Evolutionary conservation across 2,797 vertebrate species (phyloP).

Genomic region (Eupleurogrammus muticus): DNA sequence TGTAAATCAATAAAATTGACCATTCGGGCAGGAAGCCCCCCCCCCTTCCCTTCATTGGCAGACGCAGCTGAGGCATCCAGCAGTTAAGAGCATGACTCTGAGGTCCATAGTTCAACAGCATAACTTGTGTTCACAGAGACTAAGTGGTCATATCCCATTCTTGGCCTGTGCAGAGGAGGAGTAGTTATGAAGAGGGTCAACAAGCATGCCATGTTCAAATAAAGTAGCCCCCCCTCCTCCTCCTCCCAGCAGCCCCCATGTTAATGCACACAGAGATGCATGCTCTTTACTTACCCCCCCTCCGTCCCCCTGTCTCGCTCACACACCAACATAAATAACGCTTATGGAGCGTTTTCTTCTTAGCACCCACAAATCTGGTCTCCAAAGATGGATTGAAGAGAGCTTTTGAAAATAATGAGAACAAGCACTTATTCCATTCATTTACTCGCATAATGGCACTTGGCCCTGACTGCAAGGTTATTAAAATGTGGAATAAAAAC

Average conservation of each 20-base stretch:
- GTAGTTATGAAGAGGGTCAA: constrained; percentile 72
- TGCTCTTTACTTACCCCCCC: constrained; percentile 35
- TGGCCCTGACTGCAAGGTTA: constrained; percentile 44
- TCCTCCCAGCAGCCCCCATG: constrained; percentile 18
- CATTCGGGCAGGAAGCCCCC: constrained; percentile 38
- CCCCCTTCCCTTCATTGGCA: constrained; percentile 35
- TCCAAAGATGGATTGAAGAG: constrained; percentile 45
- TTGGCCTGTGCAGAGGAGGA: constrained; percentile 62
- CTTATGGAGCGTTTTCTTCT: constrained; percentile 25
- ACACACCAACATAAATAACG: not conserved
- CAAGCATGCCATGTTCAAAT: constrained; percentile 71
- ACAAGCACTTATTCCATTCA: constrained; percentile 53
- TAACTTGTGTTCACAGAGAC: constrained; percentile 77
- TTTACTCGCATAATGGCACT: constrained; percentile 53
- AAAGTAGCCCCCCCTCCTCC: constrained; percentile 41
- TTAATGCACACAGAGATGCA: constrained; percentile 29
- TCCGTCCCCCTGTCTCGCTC: not conserved
- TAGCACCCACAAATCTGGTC: constrained; percentile 25
- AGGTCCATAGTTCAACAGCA: constrained; percentile 75
- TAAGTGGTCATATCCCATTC: constrained; percentile 76
- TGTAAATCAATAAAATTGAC: constrained; percentile 74
- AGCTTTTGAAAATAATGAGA: constrained; percentile 58
- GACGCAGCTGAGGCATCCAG: constrained; percentile 48
- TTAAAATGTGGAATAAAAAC: constrained; percentile 56
- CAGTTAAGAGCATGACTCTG: constrained; percentile 46